These are phyloP conservation scores for Zosterops hypoxanthus DNA, from an alignment of 2,113 vertebrate genomes.

Conservation along the genomic window DNA sequence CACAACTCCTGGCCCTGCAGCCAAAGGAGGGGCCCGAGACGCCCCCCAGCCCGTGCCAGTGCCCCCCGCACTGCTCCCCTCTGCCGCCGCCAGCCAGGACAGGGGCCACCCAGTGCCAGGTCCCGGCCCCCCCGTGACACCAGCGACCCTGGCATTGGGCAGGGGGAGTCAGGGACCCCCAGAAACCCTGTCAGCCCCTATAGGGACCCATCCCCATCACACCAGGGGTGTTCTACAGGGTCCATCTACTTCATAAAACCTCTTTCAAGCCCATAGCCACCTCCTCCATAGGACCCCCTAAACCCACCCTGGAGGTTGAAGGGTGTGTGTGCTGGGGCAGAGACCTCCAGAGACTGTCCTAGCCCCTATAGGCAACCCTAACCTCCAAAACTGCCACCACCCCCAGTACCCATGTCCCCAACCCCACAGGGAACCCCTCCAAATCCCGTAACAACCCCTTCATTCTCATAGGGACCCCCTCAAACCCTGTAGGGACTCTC, in stretches of 20 bases:
- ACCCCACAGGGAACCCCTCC: neutral
- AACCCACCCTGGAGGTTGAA: neutral
- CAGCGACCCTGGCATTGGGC: neutral
- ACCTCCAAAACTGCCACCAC: neutral
- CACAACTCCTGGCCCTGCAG: neutral
- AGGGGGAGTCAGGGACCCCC: neutral
- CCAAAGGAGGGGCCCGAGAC: neutral
- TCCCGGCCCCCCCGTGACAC: neutral
- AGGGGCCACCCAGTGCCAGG: neutral
- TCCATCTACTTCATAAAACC: neutral
- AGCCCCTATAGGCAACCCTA: neutral
- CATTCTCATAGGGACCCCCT: neutral
- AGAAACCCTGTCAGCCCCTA: neutral
- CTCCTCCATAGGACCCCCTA: neutral
- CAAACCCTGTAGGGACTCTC: neutral
- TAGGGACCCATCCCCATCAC: neutral
- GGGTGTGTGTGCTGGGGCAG: neutral
- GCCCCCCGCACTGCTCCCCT: neutral
- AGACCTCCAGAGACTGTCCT: neutral
- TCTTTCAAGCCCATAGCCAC: neutral
- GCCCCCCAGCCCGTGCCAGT: neutral
- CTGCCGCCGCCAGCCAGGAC: neutral
- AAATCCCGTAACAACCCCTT: neutral
- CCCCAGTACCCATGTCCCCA: neutral
- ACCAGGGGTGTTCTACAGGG: neutral